Evolutionary conservation across 53 echinoderm and acorn worm genomes (phyloP), one percentile per base, ranked within the genome.

Genomic region (Patiria pectinifera): DNA sequence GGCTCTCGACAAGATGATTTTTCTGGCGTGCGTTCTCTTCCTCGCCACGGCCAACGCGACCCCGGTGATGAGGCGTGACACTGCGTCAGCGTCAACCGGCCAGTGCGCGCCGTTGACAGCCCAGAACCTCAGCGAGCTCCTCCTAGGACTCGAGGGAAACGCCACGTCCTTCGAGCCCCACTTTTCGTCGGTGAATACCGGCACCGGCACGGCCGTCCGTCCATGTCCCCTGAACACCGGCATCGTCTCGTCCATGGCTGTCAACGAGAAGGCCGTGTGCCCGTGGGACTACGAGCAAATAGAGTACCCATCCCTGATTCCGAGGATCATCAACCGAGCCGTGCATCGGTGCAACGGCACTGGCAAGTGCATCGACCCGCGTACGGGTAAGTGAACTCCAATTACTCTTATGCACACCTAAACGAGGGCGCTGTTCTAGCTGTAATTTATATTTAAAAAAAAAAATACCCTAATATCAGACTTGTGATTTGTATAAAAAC

Each of bases 251-350:
- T 58, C 82, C 5, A 82, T 82, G 82, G 59, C 53, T 45, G 23
- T 82, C 53, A 82, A 82, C 59, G 82, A 82, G 45, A 2, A 18
- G 69, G 23, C 69, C 66, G 6, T 16, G 11, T 85, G 85, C 70
- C 85, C 85, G 4, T 85, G 85, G 85, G 70, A 26, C 35, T 85
- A 85, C 71, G 69, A 45, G 69, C 69, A 14, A 14, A 14, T 6
- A 2, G 15, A 43, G 5, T 35, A 26, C 13, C 45, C 45, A 6
- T 13, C 43, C 43, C 85, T 69, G 43, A 26, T 71, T 12, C 85
- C 85, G 14, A n/a, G 43, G 9, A 43, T 19, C 85, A 44, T 85
- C 70, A 3, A 9, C 69, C 18, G 16, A 13, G 85, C 69, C 69
- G 84, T 84, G 62, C 11, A 25, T 4, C 6, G 47, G 22, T 85